These are phyloP conservation scores for Cladopsammia gracilis DNA, from an alignment of 64 coral and sea anemone genomes.

Conservation along the genomic window DNA sequence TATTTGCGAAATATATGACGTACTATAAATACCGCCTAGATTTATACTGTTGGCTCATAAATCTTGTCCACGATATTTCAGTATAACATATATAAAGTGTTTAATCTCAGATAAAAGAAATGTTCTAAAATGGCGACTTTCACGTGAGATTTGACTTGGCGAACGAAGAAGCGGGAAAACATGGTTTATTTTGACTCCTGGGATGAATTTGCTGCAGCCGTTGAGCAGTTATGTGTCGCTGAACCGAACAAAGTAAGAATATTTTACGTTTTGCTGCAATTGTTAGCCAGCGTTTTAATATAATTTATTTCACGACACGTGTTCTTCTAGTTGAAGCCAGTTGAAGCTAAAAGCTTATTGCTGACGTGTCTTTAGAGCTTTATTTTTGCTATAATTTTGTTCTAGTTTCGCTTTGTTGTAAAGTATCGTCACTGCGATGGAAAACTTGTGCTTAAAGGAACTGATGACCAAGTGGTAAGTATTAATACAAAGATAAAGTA, in stretches of 20 bases:
- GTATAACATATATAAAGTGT: neutral
- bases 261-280: neutral
- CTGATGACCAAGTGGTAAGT: slow-evolving; percentile 96
- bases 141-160: neutral
- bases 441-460: slow-evolving; percentile 96
- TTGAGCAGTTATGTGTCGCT: slow-evolving; percentile 93
- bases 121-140: neutral
- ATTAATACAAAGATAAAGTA: neutral
- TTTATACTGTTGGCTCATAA: neutral
- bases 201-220: slow-evolving; percentile 96
- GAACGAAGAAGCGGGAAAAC: neutral
- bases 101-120: neutral
- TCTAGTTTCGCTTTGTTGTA: slow-evolving; percentile 95
- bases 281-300: neutral
- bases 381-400: neutral
- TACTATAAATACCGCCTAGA: neutral
- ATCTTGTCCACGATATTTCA: neutral
- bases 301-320: neutral
- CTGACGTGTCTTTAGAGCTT: neutral
- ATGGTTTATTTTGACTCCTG: slow-evolving; percentile 99
- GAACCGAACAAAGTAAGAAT: slow-evolving; percentile 89
- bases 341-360: neutral
- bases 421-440: slow-evolving; percentile 99
- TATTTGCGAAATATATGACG: neutral
- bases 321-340: neutral